Evolutionary conservation across 2,797 vertebrate genomes (phyloP).

Genomic region (Coilia nasus): DNA sequence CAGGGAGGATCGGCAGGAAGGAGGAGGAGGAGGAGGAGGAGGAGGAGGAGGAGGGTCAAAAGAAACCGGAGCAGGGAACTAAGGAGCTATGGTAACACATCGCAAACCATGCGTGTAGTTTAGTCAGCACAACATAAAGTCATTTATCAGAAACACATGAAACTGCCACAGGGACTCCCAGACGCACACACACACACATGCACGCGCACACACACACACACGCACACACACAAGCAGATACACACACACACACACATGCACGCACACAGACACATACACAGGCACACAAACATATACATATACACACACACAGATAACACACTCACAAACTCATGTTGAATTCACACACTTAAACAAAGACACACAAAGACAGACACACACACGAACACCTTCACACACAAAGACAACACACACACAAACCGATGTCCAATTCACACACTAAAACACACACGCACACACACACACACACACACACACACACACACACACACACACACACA

Average conservation of each 20-base stretch:
- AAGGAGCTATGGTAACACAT: not conserved
- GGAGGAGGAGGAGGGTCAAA: not conserved
- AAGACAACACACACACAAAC: not conserved
- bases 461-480: constrained; percentile 18
- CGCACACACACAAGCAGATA: not conserved
- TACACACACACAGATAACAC: constrained; percentile 28
- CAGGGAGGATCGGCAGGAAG: no score
- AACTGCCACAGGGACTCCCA: not conserved
- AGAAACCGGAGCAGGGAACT: not conserved
- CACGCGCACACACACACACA: not conserved
- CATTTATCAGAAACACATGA: not conserved
- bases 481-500: constrained; percentile 6
- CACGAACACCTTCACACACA: not conserved
- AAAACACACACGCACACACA: not conserved
- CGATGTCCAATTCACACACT: not conserved
- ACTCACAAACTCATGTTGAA: not conserved
- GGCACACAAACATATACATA: constrained; percentile 3
- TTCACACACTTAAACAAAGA: not conserved
- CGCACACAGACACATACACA: constrained; percentile 22
- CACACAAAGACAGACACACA: not conserved
- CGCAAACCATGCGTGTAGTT: not conserved
- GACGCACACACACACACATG: not conserved
- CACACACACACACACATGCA: constrained; percentile 15
- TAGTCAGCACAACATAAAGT: not conserved
- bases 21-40: no score